These are phyloP conservation scores for Schizaphis graminum DNA, from an alignment of 2,888 invertebrate genomes.

Conservation along the genomic window DNA sequence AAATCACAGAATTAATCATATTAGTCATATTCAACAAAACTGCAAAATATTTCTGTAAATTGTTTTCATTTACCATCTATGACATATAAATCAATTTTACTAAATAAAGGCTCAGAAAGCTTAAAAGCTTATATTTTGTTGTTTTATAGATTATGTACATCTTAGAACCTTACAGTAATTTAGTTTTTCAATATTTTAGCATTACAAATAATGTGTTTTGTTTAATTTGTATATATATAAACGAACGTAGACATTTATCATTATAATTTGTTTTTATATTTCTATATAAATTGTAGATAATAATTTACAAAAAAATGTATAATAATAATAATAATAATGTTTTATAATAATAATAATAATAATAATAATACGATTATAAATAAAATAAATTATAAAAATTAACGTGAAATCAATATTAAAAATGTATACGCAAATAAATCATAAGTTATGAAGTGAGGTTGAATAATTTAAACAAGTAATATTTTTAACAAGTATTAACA, in stretches of 20 bases:
- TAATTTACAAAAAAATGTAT: slow-evolving; percentile 60
- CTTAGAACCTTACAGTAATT: background rate
- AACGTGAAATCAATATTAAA: slow-evolving; percentile 65
- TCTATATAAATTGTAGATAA: slow-evolving; percentile 64
- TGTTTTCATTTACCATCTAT: background rate
- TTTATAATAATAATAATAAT: slow-evolving; percentile 55
- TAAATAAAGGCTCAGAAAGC: background rate
- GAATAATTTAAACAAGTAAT: slow-evolving; percentile 65
- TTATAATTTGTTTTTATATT: slow-evolving; percentile 58
- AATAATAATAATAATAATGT: slow-evolving; percentile 57
- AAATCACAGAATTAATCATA: background rate
- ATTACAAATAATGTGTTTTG: background rate
- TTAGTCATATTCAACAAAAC: background rate
- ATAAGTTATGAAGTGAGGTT: slow-evolving; percentile 62
- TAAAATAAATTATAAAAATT: slow-evolving; percentile 66
- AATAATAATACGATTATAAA: slow-evolving; percentile 62
- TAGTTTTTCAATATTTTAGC: background rate
- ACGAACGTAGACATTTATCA: slow-evolving; percentile 14
- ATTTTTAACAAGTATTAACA: slow-evolving; percentile 64
- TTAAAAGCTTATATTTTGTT: background rate
- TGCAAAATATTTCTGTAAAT: background rate
- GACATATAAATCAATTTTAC: background rate
- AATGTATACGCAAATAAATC: slow-evolving; percentile 63
- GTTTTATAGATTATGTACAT: background rate
- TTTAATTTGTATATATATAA: background rate